Evolutionary conservation across 2,797 vertebrate genomes (phyloP), one percentile per base, ranked within the genome.

Genomic region (Anableps anableps): DNA sequence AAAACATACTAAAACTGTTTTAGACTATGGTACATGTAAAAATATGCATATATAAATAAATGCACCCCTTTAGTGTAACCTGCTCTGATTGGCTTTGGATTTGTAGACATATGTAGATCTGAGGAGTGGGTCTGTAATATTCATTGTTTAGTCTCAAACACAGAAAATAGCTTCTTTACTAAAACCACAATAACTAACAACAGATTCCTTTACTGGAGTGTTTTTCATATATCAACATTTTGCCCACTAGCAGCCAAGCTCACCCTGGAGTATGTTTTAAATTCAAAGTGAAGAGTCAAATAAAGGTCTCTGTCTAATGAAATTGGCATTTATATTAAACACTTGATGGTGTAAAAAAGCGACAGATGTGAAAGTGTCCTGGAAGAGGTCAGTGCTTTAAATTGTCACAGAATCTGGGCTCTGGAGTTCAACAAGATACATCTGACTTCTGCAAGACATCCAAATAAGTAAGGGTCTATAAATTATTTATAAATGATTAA

Each of bases 231-330:
- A 76, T 87, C 77, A 80, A 82, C 83, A 83, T 75, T 81, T 74
- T 92, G 82, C 47, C 91, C 85, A 83, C 80, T 83, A 86, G 75
- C 80, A 86, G 88, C 87, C 53, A 26, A 71, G 31, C 81, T 86
- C 47, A 77, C 62, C 19, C 66, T 72, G 88, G 88, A 93, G 90
- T 91, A 89, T 81, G 84, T 74, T 88, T 91, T 83, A 75, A 83
- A 89, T 88, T 88, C 92, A 88, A 81, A 82, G 70, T 72, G 45
- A 70, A 85, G 80, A 89, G 80, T 91, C 88, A 86, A 85, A 83
- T 53, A 31, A 48, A 83, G 86, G 82, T 87, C 78, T 77, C 9
- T 17, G 7, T 73, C 72, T 72, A 82, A 88, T 89, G 76, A 84
- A 86, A 47, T 50, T 72, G 58, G 72, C 47, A 55, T 19, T 68